Conservation (phyloP, 2,888 invertebrate species). For the Caenorhabditis sulstoni region DNA sequence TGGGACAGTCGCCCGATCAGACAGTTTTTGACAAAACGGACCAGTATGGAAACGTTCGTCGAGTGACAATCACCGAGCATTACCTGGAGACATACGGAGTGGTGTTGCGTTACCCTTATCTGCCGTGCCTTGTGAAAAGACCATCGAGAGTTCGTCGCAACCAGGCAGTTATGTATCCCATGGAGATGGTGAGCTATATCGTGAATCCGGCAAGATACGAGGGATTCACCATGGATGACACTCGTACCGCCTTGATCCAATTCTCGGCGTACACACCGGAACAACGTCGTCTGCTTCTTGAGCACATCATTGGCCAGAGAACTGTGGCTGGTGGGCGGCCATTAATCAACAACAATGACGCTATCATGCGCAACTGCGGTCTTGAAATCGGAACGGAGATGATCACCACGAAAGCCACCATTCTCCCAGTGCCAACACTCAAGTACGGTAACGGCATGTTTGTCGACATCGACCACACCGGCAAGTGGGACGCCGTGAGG, state of each 20-base stretch:
- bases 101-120: constrained; percentile 12
- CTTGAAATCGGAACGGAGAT: constrained; percentile 24
- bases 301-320: constrained; percentile 8
- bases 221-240: background rate
- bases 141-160: background rate
- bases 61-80: constrained; percentile 5
- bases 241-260: background rate
- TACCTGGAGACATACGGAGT: background rate
- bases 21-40: background rate
- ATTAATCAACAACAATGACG: constrained; percentile 35
- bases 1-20: background rate
- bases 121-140: constrained; percentile 17
- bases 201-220: constrained; percentile 8
- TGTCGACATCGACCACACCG: background rate
- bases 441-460: constrained; percentile 30
- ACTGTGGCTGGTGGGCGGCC: background rate
- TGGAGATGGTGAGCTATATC: constrained; percentile 12
- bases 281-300: background rate
- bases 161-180: background rate
- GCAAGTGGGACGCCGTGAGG: constrained; percentile 28
- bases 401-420: constrained; percentile 22
- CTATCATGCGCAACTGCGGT: constrained; percentile 10
- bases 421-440: constrained; percentile 41
- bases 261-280: constrained; percentile 9
- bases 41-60: no score